Evolutionary conservation across 2,113 vertebrate species (phyloP).

Genomic region (Raja brachyura): DNA sequence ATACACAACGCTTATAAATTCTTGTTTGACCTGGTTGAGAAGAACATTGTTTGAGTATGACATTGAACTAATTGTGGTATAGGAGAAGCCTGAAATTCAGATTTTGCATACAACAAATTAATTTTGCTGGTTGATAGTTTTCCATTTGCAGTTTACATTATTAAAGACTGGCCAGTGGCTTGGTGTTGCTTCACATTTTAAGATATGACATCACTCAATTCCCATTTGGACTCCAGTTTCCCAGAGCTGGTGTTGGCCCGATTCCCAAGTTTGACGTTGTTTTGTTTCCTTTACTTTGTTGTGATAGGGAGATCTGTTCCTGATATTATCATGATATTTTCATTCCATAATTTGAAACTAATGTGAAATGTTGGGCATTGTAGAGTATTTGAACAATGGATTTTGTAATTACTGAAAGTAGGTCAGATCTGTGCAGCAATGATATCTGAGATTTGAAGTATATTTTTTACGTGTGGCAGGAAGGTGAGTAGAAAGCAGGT

Average conservation of each 20-base stretch:
- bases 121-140: background rate
- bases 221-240: background rate
- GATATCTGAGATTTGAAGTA: background rate
- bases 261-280: background rate
- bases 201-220: background rate
- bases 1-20: background rate
- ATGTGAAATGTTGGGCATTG: background rate
- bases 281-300: constrained; percentile 1
- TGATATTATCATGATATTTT: background rate
- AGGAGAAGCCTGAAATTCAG: background rate
- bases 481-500: background rate
- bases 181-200: background rate
- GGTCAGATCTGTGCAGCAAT: background rate
- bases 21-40: background rate
- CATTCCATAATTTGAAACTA: constrained; percentile 5
- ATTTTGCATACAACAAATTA: background rate
- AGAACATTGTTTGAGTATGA: background rate
- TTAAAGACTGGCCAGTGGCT: background rate
- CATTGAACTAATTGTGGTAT: background rate
- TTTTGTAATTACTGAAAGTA: background rate
- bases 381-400: background rate
- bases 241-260: background rate
- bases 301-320: background rate
- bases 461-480: background rate
- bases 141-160: background rate